Conservation (phyloP, 2,888 invertebrate genomes). For the Plemyria rubiginata region DNA sequence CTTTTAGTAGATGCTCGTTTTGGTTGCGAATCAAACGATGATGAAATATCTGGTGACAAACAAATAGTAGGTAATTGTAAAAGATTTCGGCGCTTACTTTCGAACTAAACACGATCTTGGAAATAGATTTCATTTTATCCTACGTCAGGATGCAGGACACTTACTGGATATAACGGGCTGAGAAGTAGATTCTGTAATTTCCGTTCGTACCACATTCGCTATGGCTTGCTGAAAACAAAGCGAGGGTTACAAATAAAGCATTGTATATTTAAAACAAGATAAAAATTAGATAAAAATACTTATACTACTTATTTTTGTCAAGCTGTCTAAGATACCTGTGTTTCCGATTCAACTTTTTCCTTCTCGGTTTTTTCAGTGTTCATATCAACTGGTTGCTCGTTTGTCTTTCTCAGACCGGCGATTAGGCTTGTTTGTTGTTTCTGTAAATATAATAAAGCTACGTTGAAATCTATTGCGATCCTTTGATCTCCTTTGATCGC, state of each 20-base stretch:
- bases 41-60: conserved; percentile 64
- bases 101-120: neutral
- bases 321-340: conserved; percentile 48
- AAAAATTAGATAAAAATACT: too few relatives aligned
- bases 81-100: neutral
- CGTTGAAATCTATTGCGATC: neutral
- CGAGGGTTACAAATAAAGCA: neutral
- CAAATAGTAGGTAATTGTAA: neutral
- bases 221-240: conserved; percentile 57
- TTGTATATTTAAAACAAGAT: too few relatives aligned
- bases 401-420: conserved; percentile 94
- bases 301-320: too few relatives aligned
- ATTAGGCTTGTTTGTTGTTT: conserved; percentile 97
- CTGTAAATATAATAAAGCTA: conserved; percentile 71
- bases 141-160: conserved; percentile 37
- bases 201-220: conserved; percentile 66
- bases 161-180: conserved; percentile 78
- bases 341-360: conserved; percentile 75
- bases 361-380: conserved; percentile 87
- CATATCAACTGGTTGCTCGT: conserved; percentile 87
- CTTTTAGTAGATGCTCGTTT: conserved; percentile 74
- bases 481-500: too few relatives aligned
- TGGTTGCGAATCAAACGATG: conserved; percentile 70
- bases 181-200: conserved; percentile 77
- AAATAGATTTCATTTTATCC: neutral